These are phyloP conservation scores for Drymodes brunneopygia DNA, from an alignment of 2,113 vertebrate genomes.

Conservation along the genomic window DNA sequence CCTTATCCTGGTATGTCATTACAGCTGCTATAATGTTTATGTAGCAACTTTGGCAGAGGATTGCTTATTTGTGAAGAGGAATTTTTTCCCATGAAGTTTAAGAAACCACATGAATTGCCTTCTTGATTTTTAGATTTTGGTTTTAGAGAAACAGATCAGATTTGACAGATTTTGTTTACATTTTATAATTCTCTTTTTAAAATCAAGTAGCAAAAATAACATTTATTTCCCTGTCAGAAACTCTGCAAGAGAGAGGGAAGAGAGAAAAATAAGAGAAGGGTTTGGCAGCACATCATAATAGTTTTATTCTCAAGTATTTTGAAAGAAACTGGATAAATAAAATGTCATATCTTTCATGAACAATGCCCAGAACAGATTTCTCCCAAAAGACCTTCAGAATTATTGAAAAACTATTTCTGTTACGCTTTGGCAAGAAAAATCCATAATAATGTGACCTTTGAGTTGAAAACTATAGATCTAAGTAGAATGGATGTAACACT, in stretches of 20 bases:
- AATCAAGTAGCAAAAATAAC: neutral
- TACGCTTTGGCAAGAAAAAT: slow-evolving; percentile 14
- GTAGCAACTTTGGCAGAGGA: neutral
- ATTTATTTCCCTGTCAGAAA: neutral
- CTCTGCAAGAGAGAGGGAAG: neutral
- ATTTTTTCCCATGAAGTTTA: neutral
- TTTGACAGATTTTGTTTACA: neutral
- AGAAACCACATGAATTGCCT: neutral
- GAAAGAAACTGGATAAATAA: slow-evolving; percentile 1
- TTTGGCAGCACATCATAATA: neutral
- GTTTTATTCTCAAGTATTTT: slow-evolving; percentile 20
- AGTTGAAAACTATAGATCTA: neutral
- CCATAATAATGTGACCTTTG: slow-evolving; percentile 46
- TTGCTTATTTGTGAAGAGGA: neutral
- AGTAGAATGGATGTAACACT: neutral
- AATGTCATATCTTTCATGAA: slow-evolving; percentile 7
- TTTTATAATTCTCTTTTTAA: neutral
- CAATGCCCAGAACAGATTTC: slow-evolving; percentile 15
- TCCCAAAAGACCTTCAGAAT: slow-evolving; percentile 26
- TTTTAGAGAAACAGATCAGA: neutral
- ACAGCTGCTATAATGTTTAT: neutral
- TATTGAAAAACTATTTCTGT: slow-evolving; percentile 43
- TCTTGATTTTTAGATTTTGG: neutral
- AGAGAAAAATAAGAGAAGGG: neutral
- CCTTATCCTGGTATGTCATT: neutral